Conservation (phyloP, 2,888 invertebrate genomes). For the Parnassius mnemosyne region DNA sequence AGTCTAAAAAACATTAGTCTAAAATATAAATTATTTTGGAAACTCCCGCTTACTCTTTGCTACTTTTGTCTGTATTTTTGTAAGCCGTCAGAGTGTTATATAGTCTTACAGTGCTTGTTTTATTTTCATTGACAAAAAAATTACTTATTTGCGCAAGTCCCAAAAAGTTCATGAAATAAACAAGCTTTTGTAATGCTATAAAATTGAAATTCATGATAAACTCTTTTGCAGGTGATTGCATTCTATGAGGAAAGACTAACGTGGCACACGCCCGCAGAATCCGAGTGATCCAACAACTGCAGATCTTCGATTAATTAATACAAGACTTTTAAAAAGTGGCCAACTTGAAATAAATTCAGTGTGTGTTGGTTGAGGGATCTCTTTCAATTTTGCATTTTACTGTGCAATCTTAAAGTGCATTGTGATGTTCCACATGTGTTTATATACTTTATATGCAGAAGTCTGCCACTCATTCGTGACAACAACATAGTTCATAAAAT, state of each 20-base stretch:
- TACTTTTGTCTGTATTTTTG: no score
- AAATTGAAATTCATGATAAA: no score
- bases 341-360: slow-evolving; percentile 14
- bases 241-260: slow-evolving; percentile 98
- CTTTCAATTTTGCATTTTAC: slow-evolving; percentile 19
- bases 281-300: slow-evolving; percentile 43
- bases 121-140: no score
- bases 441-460: background rate
- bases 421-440: background rate
- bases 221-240: slow-evolving; percentile 85
- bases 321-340: slow-evolving; percentile 5
- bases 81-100: no score
- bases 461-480: background rate
- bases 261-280: slow-evolving; percentile 90
- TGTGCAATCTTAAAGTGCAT: slow-evolving; percentile 15
- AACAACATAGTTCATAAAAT: background rate
- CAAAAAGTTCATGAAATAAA: no score
- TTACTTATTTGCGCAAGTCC: no score
- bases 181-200: no score
- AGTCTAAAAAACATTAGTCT: no score
- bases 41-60: no score
- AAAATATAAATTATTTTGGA: no score
- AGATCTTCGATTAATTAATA: background rate
- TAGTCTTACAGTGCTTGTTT: no score
- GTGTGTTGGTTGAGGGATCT: slow-evolving; percentile 2